A percentile compares a stretch with the other conserved stretches of the same genome.
Evolutionary conservation across 2,888 invertebrate species (phyloP).

Genomic region (Ochlodes sylvanus): DNA sequence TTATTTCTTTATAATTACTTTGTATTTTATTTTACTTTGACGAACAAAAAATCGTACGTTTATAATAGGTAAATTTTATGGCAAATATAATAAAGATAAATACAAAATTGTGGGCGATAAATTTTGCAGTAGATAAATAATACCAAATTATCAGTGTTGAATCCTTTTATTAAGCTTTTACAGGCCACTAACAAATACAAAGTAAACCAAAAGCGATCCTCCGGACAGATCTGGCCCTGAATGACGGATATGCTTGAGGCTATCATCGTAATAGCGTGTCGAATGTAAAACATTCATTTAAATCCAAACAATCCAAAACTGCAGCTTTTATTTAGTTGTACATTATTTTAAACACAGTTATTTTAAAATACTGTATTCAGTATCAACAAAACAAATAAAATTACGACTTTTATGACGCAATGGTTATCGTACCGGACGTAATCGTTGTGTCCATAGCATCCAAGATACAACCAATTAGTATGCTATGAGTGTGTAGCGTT

Average conservation of each 20-base stretch:
- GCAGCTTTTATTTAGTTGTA: neutral
- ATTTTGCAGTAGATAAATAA: too few relatives aligned
- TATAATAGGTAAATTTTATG: too few relatives aligned
- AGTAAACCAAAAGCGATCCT: neutral
- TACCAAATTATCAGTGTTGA: neutral
- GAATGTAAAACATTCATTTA: neutral
- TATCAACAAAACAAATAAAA: too few relatives aligned
- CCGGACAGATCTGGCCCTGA: neutral
- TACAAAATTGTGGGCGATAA: too few relatives aligned
- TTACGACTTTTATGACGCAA: too few relatives aligned
- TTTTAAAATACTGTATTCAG: too few relatives aligned
- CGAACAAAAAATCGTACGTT: too few relatives aligned
- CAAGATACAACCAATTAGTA: too few relatives aligned
- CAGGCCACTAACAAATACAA: neutral
- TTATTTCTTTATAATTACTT: neutral
- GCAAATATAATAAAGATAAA: too few relatives aligned
- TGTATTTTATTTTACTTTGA: neutral
- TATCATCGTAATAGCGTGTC: neutral
- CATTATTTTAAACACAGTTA: neutral
- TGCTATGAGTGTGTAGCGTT: too few relatives aligned
- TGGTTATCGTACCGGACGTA: too few relatives aligned
- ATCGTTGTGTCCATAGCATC: too few relatives aligned
- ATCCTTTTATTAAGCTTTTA: neutral
- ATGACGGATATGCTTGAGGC: conserved; percentile 4
- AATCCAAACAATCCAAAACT: neutral